Percentiles rank a stretch among this genome's conserved stretches.
These are phyloP conservation scores for Nomada ferruginata DNA, from an alignment of 2,888 invertebrate species.

Conservation along the genomic window DNA sequence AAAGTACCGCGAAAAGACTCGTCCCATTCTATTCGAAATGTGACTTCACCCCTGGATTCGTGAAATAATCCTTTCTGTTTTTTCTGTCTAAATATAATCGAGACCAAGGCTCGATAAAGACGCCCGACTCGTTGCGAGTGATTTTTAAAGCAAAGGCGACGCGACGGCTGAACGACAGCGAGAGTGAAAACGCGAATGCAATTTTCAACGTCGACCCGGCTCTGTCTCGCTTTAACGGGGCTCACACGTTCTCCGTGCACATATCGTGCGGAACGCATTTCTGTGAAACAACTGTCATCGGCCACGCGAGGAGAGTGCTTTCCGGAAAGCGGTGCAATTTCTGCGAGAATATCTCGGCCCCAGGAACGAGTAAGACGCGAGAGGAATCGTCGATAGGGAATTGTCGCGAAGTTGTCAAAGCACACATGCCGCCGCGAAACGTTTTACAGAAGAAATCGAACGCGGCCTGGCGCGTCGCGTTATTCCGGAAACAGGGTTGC, in stretches of 20 bases:
- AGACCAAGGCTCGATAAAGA: too few relatives aligned
- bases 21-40: too few relatives aligned
- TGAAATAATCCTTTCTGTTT: too few relatives aligned
- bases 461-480: neutral
- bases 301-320: slow-evolving; percentile 42
- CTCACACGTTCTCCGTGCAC: slow-evolving; percentile 22
- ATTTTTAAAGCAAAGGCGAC: slow-evolving; percentile 25
- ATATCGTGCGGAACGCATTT: slow-evolving; percentile 40
- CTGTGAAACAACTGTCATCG: slow-evolving; percentile 53
- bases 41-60: too few relatives aligned
- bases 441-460: slow-evolving; percentile 14
- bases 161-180: neutral
- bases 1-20: too few relatives aligned
- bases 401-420: slow-evolving; percentile 26
- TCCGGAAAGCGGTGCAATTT: slow-evolving; percentile 46
- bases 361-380: slow-evolving; percentile 14
- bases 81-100: too few relatives aligned
- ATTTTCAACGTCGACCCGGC: slow-evolving; percentile 36
- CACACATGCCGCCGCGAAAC: neutral
- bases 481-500: neutral
- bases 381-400: slow-evolving; percentile 47
- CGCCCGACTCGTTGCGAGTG: neutral
- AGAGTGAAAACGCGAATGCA: slow-evolving; percentile 20
- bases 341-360: slow-evolving; percentile 30
- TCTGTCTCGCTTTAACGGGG: slow-evolving; percentile 18